A percentile compares a stretch with the other conserved stretches of the same genome.
These are phyloP conservation scores for Yponomeuta cagnagella DNA, from an alignment of 2,888 invertebrate species.

Conservation along the genomic window DNA sequence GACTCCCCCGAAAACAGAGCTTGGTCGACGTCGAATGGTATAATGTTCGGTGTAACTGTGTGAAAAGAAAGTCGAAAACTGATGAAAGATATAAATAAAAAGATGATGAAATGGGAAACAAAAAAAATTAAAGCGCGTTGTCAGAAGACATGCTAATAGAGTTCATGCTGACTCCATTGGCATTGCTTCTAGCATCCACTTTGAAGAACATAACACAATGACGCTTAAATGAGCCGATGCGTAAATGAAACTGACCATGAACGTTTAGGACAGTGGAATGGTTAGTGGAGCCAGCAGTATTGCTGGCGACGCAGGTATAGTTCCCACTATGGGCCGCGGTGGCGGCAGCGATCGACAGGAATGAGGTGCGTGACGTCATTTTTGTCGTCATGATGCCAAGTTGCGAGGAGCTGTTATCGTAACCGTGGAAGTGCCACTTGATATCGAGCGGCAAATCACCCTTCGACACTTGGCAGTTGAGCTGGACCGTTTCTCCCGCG, in stretches of 20 bases:
- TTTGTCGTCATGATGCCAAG: conserved; percentile 78
- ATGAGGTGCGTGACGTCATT: conserved; percentile 81
- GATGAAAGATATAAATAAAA: conserved; percentile 29
- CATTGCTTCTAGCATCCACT: conserved; percentile 43
- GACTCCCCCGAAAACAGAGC: conserved; percentile 78
- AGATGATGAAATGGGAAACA: conserved; percentile 29
- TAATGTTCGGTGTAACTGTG: conserved; percentile 75
- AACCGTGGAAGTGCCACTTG: conserved; percentile 84
- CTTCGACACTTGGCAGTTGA: conserved; percentile 81
- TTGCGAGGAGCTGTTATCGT: conserved; percentile 73
- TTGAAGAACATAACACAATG: conserved; percentile 30
- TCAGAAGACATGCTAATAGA: conserved; percentile 41
- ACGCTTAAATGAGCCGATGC: conserved; percentile 31
- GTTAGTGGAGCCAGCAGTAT: conserved; percentile 81
- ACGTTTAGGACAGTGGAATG: conserved; percentile 78
- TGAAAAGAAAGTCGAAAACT: conserved; percentile 30
- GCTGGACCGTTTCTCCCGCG: conserved; percentile 81
- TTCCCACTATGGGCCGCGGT: conserved; percentile 82
- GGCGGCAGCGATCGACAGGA: conserved; percentile 82
- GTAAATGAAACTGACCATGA: conserved; percentile 67
- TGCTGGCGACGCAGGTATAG: conserved; percentile 85
- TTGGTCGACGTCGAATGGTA: conserved; percentile 78
- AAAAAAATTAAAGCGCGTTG: conserved; percentile 40
- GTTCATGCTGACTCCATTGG: conserved; percentile 59
- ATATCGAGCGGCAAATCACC: conserved; percentile 86